phyloP scores from a whole-genome alignment of 1,140 invertebrate genomes.

The Pteromalus puparum region DNA sequence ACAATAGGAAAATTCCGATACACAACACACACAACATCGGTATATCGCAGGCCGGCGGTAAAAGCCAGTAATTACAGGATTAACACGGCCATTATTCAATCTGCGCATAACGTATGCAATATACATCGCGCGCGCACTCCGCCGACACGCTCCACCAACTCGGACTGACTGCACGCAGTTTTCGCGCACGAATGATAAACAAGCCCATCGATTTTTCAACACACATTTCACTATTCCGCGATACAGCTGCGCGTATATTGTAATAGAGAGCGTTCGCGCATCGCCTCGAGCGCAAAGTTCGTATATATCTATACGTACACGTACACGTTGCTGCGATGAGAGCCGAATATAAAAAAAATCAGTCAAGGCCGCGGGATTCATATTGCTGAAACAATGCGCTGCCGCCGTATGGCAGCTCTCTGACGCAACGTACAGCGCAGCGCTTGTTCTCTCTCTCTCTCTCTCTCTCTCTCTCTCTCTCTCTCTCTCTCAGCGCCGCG shows the following conservation, averaged over 20 bases:
- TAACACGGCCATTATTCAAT: slow-evolving; percentile 23
- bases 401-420: not conserved
- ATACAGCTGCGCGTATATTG: not conserved
- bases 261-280: not conserved
- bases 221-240: not conserved
- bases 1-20: slow-evolving; percentile 31
- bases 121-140: too few species aligned
- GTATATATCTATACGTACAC: not conserved
- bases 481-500: not conserved
- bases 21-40: not conserved
- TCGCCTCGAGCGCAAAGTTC: not conserved
- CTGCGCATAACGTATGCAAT: not conserved
- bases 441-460: not conserved
- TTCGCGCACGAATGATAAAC: not conserved
- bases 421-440: slow-evolving; percentile 35
- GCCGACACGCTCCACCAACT: not conserved
- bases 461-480: not conserved
- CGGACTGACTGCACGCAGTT: not conserved
- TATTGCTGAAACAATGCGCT: slow-evolving; percentile 47
- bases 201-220: not conserved
- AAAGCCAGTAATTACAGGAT: slow-evolving; percentile 29
- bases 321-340: slow-evolving; percentile 7
- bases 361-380: slow-evolving; percentile 46
- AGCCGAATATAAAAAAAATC: slow-evolving; percentile 42
- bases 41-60: not conserved